Evolutionary conservation across 2,797 vertebrate genomes (phyloP).

Genomic region (Gila robusta): DNA sequence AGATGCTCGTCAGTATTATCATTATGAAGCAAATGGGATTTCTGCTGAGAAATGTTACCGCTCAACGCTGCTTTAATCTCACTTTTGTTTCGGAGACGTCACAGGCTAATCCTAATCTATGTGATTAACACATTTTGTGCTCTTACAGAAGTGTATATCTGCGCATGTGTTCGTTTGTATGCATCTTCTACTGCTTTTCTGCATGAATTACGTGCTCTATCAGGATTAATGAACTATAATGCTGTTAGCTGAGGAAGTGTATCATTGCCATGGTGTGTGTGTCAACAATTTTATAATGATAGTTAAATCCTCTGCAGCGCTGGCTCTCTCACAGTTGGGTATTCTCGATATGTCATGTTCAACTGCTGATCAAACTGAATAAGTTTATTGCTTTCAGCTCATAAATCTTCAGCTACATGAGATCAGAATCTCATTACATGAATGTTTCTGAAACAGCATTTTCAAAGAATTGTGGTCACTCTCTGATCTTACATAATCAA

Average conservation of each 20-base stretch:
- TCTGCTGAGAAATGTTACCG: slow-evolving; percentile 27
- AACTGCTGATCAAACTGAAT: slow-evolving; percentile 32
- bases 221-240: slow-evolving; percentile 51
- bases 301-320: slow-evolving; percentile 30
- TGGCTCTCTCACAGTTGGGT: slow-evolving; percentile 22
- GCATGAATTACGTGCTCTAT: slow-evolving; percentile 18
- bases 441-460: slow-evolving; percentile 9
- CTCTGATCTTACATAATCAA: slow-evolving; percentile 8
- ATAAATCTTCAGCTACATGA: slow-evolving; percentile 12
- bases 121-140: slow-evolving; percentile 45
- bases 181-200: slow-evolving; percentile 24
- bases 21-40: slow-evolving; percentile 57
- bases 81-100: slow-evolving; percentile 50
- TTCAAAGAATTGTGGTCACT: slow-evolving; percentile 11
- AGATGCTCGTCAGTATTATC: slow-evolving; percentile 51
- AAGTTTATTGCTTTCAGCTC: slow-evolving; percentile 27
- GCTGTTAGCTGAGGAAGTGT: slow-evolving; percentile 44
- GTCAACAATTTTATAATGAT: slow-evolving; percentile 37
- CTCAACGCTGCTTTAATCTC: slow-evolving; percentile 34
- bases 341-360: slow-evolving; percentile 26
- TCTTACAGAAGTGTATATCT: slow-evolving; percentile 34
- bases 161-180: slow-evolving; percentile 9
- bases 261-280: slow-evolving; percentile 19
- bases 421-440: slow-evolving; percentile 24
- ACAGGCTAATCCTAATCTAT: slow-evolving; percentile 54